Conservation (phyloP, 64 coral and sea anemone genomes). For the Dendronephthya gigantea region DNA sequence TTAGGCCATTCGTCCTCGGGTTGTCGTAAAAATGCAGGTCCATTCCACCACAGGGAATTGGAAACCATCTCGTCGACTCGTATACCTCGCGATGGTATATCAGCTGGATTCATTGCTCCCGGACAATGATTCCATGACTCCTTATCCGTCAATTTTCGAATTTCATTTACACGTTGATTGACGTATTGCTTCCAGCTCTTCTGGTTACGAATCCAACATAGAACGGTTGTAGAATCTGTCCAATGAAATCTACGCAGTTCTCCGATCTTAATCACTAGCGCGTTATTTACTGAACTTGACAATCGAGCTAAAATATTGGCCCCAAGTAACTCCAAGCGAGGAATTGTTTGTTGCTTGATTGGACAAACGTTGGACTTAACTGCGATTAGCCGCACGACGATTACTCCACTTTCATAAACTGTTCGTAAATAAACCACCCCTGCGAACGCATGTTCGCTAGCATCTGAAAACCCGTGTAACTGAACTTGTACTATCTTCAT, state of each 20-base stretch:
- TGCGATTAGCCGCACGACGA: neutral
- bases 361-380: too few relatives aligned
- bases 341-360: too few relatives aligned
- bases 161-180: neutral
- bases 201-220: neutral
- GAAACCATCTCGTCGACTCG: neutral
- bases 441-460: too few relatives aligned
- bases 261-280: neutral
- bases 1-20: constrained; percentile 6
- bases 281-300: neutral
- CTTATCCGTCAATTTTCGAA: constrained; percentile 2
- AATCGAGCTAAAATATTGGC: constrained; percentile 4
- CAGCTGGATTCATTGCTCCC: neutral
- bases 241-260: neutral
- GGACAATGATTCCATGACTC: constrained; percentile 14
- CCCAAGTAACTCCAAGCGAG: neutral
- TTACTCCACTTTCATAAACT: neutral
- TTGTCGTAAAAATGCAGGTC: neutral
- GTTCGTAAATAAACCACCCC: too few relatives aligned
- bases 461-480: too few relatives aligned
- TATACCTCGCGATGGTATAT: neutral
- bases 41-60: neutral
- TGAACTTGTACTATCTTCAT: too few relatives aligned
- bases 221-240: neutral
- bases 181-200: neutral